These are phyloP conservation scores for Cercopithecus mona DNA, from an alignment of 2,113 vertebrate species.

Conservation along the genomic window DNA sequence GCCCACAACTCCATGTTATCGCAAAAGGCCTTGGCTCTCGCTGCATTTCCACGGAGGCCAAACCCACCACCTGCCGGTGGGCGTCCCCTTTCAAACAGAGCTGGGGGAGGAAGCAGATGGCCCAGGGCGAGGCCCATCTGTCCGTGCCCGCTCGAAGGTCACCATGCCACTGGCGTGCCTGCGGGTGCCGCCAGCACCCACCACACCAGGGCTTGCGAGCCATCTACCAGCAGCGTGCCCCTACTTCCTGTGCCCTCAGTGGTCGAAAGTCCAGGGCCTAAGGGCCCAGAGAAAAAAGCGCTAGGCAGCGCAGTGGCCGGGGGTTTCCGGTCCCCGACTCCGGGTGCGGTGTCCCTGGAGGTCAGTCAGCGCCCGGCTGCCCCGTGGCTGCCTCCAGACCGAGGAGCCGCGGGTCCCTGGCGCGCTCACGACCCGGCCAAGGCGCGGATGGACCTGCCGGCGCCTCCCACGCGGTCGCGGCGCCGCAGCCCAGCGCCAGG, in stretches of 20 bases:
- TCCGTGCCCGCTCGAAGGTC: constrained; percentile 58
- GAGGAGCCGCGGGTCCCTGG: neutral
- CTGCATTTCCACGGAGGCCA: neutral
- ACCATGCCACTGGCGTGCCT: neutral
- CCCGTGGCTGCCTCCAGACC: neutral
- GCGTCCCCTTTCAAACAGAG: neutral
- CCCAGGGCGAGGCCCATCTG: constrained; percentile 63
- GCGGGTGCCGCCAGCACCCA: neutral
- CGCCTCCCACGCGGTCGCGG: constrained; percentile 28
- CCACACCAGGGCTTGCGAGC: neutral
- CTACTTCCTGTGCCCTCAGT: neutral
- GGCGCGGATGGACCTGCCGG: neutral
- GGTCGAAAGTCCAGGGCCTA: neutral
- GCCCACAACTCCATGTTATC: neutral
- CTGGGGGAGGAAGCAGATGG: constrained; percentile 61
- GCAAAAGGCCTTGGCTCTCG: neutral
- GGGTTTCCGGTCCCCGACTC: neutral
- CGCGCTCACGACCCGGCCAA: neutral
- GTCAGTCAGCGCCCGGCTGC: neutral
- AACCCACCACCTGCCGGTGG: constrained; percentile 66
- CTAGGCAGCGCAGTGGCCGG: neutral
- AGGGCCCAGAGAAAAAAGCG: neutral
- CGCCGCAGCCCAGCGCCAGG: neutral
- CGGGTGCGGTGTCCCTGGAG: neutral
- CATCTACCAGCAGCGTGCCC: neutral